Evolutionary conservation across 2,797 vertebrate genomes (phyloP).

Genomic region (Ara ararauna): DNA sequence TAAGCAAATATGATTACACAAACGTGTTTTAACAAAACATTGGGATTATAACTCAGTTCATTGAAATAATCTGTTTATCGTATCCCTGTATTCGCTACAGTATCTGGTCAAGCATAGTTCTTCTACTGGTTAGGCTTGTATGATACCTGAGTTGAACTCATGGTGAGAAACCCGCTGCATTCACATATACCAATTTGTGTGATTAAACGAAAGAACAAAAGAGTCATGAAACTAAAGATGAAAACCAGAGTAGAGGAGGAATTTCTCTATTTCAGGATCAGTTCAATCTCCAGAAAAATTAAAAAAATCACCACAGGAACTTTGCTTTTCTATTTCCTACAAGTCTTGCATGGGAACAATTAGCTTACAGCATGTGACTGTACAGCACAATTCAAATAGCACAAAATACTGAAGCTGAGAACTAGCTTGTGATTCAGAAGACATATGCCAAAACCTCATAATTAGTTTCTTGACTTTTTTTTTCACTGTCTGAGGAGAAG

Average conservation of each 20-base stretch:
- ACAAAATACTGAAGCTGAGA: not conserved
- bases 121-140: not conserved
- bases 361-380: not conserved
- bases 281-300: not conserved
- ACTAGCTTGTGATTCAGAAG: not conserved
- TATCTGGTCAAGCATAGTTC: not conserved
- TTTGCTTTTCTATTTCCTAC: not conserved
- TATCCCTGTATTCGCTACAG: not conserved
- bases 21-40: not conserved
- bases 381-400: not conserved
- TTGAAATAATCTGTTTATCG: not conserved
- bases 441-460: not conserved
- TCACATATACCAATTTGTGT: not conserved
- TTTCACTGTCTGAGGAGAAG: not conserved
- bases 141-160: not conserved
- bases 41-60: not conserved
- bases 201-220: not conserved
- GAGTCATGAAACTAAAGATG: not conserved
- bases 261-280: slow-evolving; percentile 21
- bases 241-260: not conserved
- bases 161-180: not conserved
- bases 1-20: not conserved
- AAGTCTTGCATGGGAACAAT: not conserved
- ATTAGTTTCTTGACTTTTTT: not conserved
- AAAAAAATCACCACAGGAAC: not conserved